Conservation (phyloP, 2,888 invertebrate genomes). For the Diaphora mendica region DNA sequence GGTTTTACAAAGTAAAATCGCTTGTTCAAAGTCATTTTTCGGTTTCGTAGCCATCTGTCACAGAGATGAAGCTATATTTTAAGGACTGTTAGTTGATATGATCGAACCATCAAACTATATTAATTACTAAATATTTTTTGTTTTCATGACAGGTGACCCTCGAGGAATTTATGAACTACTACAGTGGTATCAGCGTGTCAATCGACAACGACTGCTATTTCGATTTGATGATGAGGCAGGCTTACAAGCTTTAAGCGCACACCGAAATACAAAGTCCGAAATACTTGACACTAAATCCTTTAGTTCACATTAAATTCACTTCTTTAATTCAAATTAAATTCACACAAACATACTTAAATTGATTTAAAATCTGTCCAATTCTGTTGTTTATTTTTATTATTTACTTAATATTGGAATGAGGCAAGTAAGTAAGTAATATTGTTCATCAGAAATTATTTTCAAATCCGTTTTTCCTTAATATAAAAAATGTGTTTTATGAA, state of each 20-base stretch:
- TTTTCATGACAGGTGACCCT: slow-evolving; percentile 91
- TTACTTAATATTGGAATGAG: background rate
- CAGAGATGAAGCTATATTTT: no score
- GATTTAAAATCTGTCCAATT: background rate
- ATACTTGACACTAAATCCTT: background rate
- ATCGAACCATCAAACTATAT: no score
- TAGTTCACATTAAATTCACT: background rate
- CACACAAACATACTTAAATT: background rate
- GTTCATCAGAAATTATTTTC: background rate
- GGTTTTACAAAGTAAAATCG: no score
- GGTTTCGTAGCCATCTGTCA: no score
- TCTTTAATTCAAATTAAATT: background rate
- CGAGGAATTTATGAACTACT: slow-evolving; percentile 98
- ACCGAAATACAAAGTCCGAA: background rate
- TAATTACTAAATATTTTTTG: background rate
- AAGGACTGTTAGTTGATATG: no score
- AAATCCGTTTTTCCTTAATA: no score
- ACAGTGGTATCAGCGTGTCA: slow-evolving; percentile 96
- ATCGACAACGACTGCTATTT: slow-evolving; percentile 98
- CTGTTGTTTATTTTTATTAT: background rate
- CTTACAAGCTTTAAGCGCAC: slow-evolving; percentile 92
- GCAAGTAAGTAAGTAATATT: background rate
- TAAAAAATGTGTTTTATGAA: background rate
- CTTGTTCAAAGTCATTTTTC: no score
- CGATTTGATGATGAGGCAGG: slow-evolving; percentile 97